These are phyloP conservation scores for Hermodice carunculata DNA, from an alignment of 2,888 invertebrate genomes.

Conservation along the genomic window DNA sequence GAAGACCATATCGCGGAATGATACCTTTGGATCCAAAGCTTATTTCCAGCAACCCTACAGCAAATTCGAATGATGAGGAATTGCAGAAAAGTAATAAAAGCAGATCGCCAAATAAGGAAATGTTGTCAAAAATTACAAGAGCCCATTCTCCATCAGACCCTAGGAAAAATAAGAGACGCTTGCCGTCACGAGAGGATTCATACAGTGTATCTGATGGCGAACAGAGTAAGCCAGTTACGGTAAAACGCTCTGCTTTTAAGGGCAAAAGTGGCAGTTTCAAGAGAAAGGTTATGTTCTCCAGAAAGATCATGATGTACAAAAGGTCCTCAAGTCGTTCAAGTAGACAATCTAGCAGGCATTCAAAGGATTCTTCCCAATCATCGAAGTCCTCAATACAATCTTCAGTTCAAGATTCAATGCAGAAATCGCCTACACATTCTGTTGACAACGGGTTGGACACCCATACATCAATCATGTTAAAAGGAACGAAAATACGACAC, in stretches of 20 bases:
- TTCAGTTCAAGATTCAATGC: background rate
- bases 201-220: background rate
- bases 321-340: conserved; percentile 25
- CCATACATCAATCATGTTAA: too few species aligned
- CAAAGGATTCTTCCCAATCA: conserved; percentile 1
- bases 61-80: conserved; percentile 2
- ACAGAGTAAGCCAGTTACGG: background rate
- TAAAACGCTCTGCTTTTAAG: background rate
- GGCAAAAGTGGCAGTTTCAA: background rate
- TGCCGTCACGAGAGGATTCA: background rate
- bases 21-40: conserved; percentile 14
- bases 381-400: conserved; percentile 1
- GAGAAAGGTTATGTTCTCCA: conserved; percentile 18
- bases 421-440: too few species aligned
- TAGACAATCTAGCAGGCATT: conserved; percentile 3
- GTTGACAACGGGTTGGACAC: too few species aligned
- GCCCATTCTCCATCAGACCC: too few species aligned
- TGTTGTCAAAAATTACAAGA: too few species aligned
- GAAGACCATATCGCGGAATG: conserved; percentile 5
- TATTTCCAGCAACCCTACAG: background rate
- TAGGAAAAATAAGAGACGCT: too few species aligned
- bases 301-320: conserved; percentile 15
- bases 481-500: too few species aligned
- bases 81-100: too few species aligned
- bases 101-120: too few species aligned